Evolutionary conservation across 2,797 vertebrate species (phyloP).

Genomic region (Adrianichthys oophorus): DNA sequence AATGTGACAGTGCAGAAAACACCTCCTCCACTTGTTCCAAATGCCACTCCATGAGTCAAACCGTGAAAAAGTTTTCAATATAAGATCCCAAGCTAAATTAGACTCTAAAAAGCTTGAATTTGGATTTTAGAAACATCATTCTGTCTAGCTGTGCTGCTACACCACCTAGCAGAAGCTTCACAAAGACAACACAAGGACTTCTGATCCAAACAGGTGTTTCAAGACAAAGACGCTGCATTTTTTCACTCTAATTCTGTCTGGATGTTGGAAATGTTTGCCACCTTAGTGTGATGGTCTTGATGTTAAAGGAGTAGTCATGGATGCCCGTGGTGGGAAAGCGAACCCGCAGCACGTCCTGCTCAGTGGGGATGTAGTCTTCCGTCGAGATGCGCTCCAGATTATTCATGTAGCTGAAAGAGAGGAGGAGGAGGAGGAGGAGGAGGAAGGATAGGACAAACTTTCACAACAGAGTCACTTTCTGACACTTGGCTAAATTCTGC

Average conservation of each 20-base stretch:
- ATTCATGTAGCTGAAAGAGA: constrained; percentile 84
- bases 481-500: constrained; percentile 5
- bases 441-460: neutral
- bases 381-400: constrained; percentile 90
- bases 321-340: constrained; percentile 96
- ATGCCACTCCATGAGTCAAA: neutral
- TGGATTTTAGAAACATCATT: no score
- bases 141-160: no score
- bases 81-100: no score
- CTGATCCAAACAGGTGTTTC: no score
- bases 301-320: constrained; percentile 93
- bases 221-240: neutral
- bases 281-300: constrained; percentile 96
- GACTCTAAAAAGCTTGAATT: neutral
- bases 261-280: constrained; percentile 53
- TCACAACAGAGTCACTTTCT: neutral
- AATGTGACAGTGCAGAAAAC: constrained; percentile 8
- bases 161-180: no score
- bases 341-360: constrained; percentile 95
- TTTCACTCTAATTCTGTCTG: neutral
- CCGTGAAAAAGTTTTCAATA: neutral
- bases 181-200: no score
- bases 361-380: constrained; percentile 90
- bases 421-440: neutral
- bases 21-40: constrained; percentile 6